These are phyloP conservation scores for Onychomys leucogaster DNA, from an alignment of 2,797 vertebrate genomes.

Conservation along the genomic window DNA sequence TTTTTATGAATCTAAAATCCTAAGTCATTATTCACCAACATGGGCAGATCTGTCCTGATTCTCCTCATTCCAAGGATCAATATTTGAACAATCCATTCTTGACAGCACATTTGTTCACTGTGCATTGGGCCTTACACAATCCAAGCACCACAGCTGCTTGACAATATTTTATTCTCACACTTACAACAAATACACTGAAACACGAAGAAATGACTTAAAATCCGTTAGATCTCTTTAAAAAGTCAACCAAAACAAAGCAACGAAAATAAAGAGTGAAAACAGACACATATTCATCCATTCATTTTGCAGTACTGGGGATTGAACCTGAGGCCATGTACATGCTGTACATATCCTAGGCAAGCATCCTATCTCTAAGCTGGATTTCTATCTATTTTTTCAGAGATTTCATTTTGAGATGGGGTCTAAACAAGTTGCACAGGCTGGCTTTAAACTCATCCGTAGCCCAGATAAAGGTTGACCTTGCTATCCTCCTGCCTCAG, in stretches of 20 bases:
- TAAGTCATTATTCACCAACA: slow-evolving; percentile 1
- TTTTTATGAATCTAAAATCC: slow-evolving; percentile 15
- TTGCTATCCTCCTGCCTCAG: not conserved
- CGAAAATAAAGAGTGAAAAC: not conserved
- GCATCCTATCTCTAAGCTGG: not conserved
- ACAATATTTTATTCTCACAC: not conserved
- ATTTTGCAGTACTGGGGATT: not conserved
- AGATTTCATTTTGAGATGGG: not conserved
- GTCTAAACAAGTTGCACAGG: not conserved
- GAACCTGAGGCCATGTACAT: not conserved
- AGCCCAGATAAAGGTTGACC: not conserved
- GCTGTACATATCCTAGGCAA: not conserved
- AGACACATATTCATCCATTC: not conserved
- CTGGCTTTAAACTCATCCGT: not conserved
- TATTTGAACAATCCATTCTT: slow-evolving; percentile 19
- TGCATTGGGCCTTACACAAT: not conserved
- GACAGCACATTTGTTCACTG: not conserved
- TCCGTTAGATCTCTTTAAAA: slow-evolving; percentile 7
- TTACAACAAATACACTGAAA: slow-evolving; percentile 46
- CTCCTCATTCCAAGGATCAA: not conserved
- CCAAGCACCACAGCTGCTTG: not conserved
- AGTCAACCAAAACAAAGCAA: slow-evolving; percentile 27
- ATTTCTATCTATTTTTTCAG: not conserved
- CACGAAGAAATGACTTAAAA: not conserved
- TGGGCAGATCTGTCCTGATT: not conserved